phyloP scores from a whole-genome alignment of 2,888 invertebrate species.

The Athetis lepigone region DNA sequence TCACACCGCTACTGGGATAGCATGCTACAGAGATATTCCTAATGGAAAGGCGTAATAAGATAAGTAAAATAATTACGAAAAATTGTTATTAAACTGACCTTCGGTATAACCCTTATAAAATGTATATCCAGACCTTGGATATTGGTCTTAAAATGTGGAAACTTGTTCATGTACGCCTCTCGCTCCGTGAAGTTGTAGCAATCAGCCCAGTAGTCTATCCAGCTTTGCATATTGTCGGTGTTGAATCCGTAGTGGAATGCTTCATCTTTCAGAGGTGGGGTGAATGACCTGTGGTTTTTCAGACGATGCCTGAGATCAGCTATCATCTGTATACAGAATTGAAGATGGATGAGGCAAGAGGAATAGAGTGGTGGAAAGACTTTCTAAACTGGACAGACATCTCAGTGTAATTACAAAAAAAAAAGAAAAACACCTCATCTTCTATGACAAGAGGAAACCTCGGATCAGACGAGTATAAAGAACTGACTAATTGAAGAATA shows the following conservation, averaged over 20 bases:
- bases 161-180: conserved; percentile 92
- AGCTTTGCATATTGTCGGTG: conserved; percentile 90
- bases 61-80: no score
- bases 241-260: conserved; percentile 96
- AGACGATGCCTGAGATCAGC: conserved; percentile 16
- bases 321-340: conserved; percentile 16
- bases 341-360: no score
- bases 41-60: no score
- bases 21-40: no score
- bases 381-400: no score
- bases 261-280: conserved; percentile 92
- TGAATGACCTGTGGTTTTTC: conserved; percentile 54
- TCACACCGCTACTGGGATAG: no score
- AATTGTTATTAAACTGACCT: conserved; percentile 61
- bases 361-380: no score
- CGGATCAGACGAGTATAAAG: no score
- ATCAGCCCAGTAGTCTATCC: conserved; percentile 94
- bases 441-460: no score
- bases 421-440: no score
- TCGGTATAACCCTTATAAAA: conserved; percentile 86
- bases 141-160: conserved; percentile 94
- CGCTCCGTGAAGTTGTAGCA: conserved; percentile 92
- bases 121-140: conserved; percentile 93
- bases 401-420: no score
- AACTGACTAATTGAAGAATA: no score